Conservation (phyloP, 2,797 vertebrate species). For the Hippopotamyrus pictus region DNA sequence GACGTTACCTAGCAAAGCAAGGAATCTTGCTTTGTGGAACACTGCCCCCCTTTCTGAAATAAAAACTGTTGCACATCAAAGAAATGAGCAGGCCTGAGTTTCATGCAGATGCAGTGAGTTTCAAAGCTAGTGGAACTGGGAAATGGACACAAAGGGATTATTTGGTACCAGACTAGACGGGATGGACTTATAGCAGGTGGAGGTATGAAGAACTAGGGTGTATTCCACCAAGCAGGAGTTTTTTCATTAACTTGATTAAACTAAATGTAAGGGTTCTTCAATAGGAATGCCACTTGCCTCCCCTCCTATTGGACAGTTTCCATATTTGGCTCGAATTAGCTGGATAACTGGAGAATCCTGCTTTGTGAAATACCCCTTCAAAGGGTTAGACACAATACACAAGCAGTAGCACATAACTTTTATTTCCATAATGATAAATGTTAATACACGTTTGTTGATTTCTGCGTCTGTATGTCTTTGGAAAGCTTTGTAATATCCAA, state of each 20-base stretch:
- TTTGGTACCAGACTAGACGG: background rate
- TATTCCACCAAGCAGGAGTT: background rate
- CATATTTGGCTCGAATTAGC: background rate
- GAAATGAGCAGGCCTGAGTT: background rate
- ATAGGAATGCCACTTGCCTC: background rate
- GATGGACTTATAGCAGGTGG: background rate
- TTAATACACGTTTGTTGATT: background rate
- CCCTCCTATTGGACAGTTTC: background rate
- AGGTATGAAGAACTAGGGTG: background rate
- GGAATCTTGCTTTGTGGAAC: background rate
- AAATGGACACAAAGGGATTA: background rate
- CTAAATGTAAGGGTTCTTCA: background rate
- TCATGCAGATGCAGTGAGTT: background rate
- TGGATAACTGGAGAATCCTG: background rate
- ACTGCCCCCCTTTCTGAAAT: background rate
- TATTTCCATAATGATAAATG: background rate
- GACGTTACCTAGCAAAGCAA: background rate
- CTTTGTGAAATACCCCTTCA: background rate
- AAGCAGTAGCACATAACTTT: background rate
- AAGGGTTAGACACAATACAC: background rate
- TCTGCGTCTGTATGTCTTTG: background rate
- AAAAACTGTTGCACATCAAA: background rate
- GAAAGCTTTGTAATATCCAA: background rate
- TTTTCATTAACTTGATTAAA: background rate
- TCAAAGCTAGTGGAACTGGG: background rate